Percentiles rank a stretch among this genome's conserved stretches.
Conservation (phyloP, 2,797 vertebrate species). For the Dicrostonyx torquatus region DNA sequence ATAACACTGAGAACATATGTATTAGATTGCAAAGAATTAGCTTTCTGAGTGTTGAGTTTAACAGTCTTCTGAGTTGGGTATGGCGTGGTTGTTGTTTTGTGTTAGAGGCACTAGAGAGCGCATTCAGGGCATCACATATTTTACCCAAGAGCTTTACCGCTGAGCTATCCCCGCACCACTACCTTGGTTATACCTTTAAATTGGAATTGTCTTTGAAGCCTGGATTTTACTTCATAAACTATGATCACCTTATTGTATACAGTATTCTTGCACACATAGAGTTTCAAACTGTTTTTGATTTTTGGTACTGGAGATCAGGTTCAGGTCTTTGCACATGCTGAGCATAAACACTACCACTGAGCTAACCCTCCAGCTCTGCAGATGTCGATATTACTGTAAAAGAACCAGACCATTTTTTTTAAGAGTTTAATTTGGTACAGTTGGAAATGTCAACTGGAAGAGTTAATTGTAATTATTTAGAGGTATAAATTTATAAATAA, state of each 20-base stretch:
- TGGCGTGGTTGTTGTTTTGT: not conserved
- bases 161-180: not conserved
- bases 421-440: slow-evolving; percentile 17
- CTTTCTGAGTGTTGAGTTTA: not conserved
- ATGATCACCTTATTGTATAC: not conserved
- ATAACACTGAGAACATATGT: not conserved
- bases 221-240: slow-evolving; percentile 15
- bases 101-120: not conserved
- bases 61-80: not conserved
- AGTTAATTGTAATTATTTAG: slow-evolving; percentile 56
- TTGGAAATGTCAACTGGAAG: slow-evolving; percentile 31
- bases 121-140: not conserved
- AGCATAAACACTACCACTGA: not conserved
- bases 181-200: not conserved
- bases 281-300: not conserved
- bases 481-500: slow-evolving; percentile 57
- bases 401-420: slow-evolving; percentile 39
- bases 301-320: not conserved
- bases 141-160: not conserved
- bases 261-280: not conserved
- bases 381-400: not conserved
- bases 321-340: not conserved
- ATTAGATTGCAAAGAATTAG: not conserved
- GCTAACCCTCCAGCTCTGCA: not conserved
- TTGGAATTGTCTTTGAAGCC: not conserved